phyloP scores from a whole-genome alignment of 2,113 vertebrate species.

The Otus sunia region DNA sequence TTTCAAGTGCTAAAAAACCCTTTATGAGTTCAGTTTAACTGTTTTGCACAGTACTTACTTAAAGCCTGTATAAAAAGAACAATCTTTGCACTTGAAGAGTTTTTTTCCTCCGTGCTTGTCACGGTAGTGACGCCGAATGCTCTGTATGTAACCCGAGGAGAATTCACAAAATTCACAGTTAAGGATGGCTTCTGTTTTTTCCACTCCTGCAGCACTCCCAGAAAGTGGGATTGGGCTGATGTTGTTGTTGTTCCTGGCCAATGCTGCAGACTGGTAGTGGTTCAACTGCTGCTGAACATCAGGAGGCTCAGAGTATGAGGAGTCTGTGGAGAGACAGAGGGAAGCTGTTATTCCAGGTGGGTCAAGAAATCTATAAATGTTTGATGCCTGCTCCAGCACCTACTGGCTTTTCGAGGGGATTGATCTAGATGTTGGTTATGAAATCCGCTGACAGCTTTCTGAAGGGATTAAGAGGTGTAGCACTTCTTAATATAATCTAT shows the following conservation, averaged over 20 bases:
- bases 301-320: conserved; percentile 88
- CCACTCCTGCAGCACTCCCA: conserved; percentile 54
- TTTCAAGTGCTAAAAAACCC: neutral
- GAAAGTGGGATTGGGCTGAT: conserved; percentile 78
- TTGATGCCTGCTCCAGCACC: neutral
- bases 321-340: conserved; percentile 75
- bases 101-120: conserved; percentile 97
- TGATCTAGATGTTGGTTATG: neutral
- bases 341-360: neutral
- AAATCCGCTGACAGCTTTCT: neutral
- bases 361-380: neutral
- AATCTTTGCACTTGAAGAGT: conserved; percentile 99
- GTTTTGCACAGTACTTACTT: conserved; percentile 81
- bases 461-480: neutral
- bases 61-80: conserved; percentile 97
- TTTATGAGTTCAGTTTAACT: neutral
- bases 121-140: conserved; percentile 94
- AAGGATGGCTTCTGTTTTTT: conserved; percentile 83
- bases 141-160: conserved; percentile 98
- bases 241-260: conserved; percentile 85
- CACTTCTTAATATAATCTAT: neutral
- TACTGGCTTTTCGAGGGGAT: neutral
- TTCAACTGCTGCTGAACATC: conserved; percentile 95
- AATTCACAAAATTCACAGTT: conserved; percentile 99
- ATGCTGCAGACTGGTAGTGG: conserved; percentile 89